phyloP scores from a whole-genome alignment of 92 coral and sea anemone species.

The Porites divaricata region DNA sequence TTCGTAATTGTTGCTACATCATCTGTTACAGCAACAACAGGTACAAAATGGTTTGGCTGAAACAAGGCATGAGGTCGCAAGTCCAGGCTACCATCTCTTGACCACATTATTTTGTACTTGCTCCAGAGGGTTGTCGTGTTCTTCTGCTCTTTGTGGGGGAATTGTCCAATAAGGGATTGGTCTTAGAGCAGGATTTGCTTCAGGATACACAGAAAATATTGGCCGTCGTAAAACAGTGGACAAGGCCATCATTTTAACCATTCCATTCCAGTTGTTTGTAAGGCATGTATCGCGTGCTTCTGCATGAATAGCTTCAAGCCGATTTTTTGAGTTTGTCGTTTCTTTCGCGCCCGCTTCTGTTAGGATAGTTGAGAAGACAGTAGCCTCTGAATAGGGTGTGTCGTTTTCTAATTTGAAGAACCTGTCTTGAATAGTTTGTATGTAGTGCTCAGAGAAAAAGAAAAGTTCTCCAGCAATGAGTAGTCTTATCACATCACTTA shows the following conservation, averaged over 20 bases:
- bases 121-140: neutral
- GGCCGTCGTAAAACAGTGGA: conserved; percentile 27
- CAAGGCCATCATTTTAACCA: conserved; percentile 42
- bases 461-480: conserved; percentile 16
- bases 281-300: conserved; percentile 47
- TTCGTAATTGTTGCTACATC: conserved; percentile 14
- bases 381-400: conserved; percentile 35
- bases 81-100: conserved; percentile 36
- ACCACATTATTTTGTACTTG: conserved; percentile 41
- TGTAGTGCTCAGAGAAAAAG: conserved; percentile 28
- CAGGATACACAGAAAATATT: conserved; percentile 33
- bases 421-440: conserved; percentile 23
- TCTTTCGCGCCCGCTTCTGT: conserved; percentile 39
- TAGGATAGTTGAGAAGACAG: conserved; percentile 37
- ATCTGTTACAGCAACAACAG: neutral
- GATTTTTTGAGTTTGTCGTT: conserved; percentile 24
- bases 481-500: neutral
- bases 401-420: conserved; percentile 27
- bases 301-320: conserved; percentile 26
- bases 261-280: conserved; percentile 33
- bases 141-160: conserved; percentile 1
- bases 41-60: conserved; percentile 48
- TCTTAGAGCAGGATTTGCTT: conserved; percentile 47
- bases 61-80: conserved; percentile 6
- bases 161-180: conserved; percentile 36